Evolutionary conservation across 2,797 vertebrate species (phyloP).

Genomic region (Phrynocephalus vlangalii): DNA sequence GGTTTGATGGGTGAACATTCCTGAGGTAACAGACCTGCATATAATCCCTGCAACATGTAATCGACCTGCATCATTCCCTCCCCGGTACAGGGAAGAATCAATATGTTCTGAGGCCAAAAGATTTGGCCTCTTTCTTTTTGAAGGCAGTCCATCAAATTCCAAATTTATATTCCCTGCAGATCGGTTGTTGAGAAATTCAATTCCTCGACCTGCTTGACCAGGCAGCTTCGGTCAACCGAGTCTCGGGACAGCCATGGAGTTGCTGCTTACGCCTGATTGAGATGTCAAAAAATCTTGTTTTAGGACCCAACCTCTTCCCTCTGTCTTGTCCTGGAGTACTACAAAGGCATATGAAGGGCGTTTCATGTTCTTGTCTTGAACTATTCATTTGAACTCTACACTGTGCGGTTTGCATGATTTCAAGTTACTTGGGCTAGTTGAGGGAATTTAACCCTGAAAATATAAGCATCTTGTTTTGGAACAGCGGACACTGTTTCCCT

Average conservation of each 20-base stretch:
- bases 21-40: slow-evolving; percentile 75
- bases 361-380: slow-evolving; percentile 71
- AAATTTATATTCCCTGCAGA: slow-evolving; percentile 74
- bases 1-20: slow-evolving; percentile 73
- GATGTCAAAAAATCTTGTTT: slow-evolving; percentile 56
- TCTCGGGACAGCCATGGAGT: slow-evolving; percentile 67
- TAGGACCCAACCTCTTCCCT: slow-evolving; percentile 69
- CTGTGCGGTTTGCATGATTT: slow-evolving; percentile 72
- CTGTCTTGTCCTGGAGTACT: slow-evolving; percentile 68
- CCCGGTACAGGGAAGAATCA: slow-evolving; percentile 70
- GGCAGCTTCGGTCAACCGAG: slow-evolving; percentile 65
- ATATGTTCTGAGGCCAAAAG: slow-evolving; percentile 65
- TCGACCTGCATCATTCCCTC: slow-evolving; percentile 75
- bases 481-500: slow-evolving; percentile 60
- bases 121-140: slow-evolving; percentile 78
- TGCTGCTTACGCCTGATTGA: slow-evolving; percentile 51
- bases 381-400: slow-evolving; percentile 62
- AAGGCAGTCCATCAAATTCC: slow-evolving; percentile 83
- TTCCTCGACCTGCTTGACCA: slow-evolving; percentile 80
- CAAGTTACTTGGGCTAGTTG: slow-evolving; percentile 75
- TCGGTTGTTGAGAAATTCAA: slow-evolving; percentile 81
- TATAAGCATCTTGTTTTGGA: slow-evolving; percentile 63
- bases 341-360: slow-evolving; percentile 63
- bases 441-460: slow-evolving; percentile 68
- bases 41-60: slow-evolving; percentile 77